Conservation (phyloP, 2,113 vertebrate genomes). For the Tautogolabrus adspersus region DNA sequence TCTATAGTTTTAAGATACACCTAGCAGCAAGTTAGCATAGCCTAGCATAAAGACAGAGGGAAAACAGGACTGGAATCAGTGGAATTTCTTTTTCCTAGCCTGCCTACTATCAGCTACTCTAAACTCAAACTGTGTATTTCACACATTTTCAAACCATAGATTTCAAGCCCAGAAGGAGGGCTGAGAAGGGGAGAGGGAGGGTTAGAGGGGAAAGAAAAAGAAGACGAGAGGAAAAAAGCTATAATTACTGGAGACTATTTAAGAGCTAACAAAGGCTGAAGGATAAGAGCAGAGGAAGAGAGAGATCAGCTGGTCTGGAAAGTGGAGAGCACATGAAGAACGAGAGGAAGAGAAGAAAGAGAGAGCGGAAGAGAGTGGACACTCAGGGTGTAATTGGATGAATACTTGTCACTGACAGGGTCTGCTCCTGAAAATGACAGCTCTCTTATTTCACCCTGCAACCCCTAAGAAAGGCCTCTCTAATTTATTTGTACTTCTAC, state of each 20-base stretch:
- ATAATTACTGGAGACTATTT: conserved; percentile 40
- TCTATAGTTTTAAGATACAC: background rate
- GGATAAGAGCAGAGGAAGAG: conserved; percentile 20
- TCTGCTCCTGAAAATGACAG: conserved; percentile 71
- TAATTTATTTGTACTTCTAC: conserved; percentile 43
- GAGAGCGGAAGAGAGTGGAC: conserved; percentile 30
- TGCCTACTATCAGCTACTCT: too few species aligned
- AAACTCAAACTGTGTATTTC: too few species aligned
- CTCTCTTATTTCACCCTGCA: conserved; percentile 29
- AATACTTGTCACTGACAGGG: conserved; percentile 66
- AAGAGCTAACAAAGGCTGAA: conserved; percentile 32
- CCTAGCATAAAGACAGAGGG: background rate
- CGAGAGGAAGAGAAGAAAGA: conserved; percentile 16
- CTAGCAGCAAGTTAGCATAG: background rate
- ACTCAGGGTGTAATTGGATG: conserved; percentile 68
- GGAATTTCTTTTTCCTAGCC: too few species aligned
- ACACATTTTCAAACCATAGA: background rate
- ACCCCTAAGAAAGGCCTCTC: conserved; percentile 49
- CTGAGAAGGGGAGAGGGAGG: background rate
- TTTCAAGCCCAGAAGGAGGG: background rate
- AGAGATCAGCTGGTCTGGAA: conserved; percentile 50
- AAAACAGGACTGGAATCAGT: too few species aligned
- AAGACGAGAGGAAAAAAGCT: background rate
- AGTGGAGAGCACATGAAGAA: conserved; percentile 41
- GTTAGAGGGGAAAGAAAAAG: background rate